These are phyloP conservation scores for Prenolepis imparis DNA, from an alignment of 2,888 invertebrate species.

Conservation along the genomic window DNA sequence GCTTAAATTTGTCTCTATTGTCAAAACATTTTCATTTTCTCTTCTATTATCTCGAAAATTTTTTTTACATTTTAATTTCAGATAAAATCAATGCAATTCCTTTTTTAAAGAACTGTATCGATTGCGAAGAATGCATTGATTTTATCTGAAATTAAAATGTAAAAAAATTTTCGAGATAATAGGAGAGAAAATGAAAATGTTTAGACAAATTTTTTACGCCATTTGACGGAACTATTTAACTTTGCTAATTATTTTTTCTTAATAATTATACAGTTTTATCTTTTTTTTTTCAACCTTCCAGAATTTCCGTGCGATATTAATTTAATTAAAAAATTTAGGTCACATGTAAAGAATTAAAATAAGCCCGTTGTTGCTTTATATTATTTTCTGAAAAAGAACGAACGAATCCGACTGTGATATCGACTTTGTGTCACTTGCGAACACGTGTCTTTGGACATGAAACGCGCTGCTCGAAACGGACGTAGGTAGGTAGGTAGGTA, in stretches of 20 bases:
- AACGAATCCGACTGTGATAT: constrained; percentile 36
- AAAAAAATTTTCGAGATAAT: background rate
- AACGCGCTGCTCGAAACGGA: constrained; percentile 57
- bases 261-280: constrained; percentile 5
- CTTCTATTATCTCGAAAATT: background rate
- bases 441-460: constrained; percentile 29
- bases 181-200: too few relatives aligned
- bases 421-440: constrained; percentile 40
- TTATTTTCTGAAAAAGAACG: background rate
- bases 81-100: background rate
- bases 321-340: constrained; percentile 7
- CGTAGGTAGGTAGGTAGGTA: constrained; percentile 71
- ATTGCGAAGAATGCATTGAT: background rate
- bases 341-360: constrained; percentile 12
- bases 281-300: background rate
- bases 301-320: constrained; percentile 2
- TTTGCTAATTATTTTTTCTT: background rate
- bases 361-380: background rate
- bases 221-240: background rate
- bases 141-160: background rate
- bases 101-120: too few relatives aligned
- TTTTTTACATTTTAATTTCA: background rate
- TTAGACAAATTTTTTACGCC: background rate
- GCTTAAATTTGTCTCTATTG: background rate
- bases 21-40: too few relatives aligned